These are phyloP conservation scores for Fukomys damarensis DNA, from an alignment of 2,113 vertebrate species.

Conservation along the genomic window DNA sequence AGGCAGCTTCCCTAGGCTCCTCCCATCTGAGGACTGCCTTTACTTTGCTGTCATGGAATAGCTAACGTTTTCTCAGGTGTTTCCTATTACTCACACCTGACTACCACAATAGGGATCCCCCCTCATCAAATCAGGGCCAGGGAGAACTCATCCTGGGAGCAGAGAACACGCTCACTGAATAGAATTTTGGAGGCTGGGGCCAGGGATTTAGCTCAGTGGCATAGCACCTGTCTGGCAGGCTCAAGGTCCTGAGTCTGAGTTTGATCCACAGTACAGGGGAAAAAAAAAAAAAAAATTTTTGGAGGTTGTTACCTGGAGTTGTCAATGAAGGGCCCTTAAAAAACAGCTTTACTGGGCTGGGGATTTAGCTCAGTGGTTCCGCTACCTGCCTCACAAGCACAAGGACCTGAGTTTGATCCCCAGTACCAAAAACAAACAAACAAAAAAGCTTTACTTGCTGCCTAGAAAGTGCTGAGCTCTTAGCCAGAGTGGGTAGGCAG, in stretches of 20 bases:
- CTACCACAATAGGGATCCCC: not conserved
- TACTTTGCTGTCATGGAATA: not conserved
- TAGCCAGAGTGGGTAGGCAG: not conserved
- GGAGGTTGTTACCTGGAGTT: not conserved
- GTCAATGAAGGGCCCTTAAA: not conserved
- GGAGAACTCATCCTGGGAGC: not conserved
- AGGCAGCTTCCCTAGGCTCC: not conserved
- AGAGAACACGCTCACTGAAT: not conserved
- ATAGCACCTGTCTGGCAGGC: too few relatives aligned
- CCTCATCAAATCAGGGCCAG: not conserved
- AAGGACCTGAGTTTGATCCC: too few relatives aligned
- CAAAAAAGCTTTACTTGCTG: not conserved
- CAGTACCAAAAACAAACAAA: too few relatives aligned
- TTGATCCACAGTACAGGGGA: too few relatives aligned
- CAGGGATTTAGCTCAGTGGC: too few relatives aligned
- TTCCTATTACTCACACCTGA: not conserved
- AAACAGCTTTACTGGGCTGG: too few relatives aligned
- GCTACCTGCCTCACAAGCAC: too few relatives aligned
- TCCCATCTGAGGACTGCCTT: not conserved
- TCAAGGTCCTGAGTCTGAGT: too few relatives aligned
- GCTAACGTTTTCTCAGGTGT: not conserved
- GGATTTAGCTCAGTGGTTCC: too few relatives aligned
- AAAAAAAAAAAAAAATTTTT: too few relatives aligned
- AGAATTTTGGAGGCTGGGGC: not conserved
- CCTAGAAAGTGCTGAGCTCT: not conserved